Percentiles rank a stretch among this genome's conserved stretches.
phyloP scores from a whole-genome alignment of 2,113 vertebrate species.

The Paraplagusia blochii region DNA sequence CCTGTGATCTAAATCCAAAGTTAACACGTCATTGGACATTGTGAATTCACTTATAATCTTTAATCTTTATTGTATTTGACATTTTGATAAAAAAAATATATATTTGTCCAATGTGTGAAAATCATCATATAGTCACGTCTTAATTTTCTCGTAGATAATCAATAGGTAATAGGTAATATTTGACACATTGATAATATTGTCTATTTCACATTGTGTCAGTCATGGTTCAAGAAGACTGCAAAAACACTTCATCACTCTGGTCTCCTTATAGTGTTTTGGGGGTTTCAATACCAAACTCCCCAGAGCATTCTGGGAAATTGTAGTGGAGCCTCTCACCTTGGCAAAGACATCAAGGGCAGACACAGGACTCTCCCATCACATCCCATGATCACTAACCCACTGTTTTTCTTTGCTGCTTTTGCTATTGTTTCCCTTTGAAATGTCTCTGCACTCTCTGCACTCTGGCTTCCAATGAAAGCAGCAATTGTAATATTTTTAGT shows the following conservation, averaged over 20 bases:
- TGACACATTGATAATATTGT: not conserved
- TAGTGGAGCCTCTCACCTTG: slow-evolving; percentile 67
- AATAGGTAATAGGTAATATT: too few relatives aligned
- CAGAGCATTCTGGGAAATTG: slow-evolving; percentile 66
- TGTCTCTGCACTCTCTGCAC: slow-evolving; percentile 58
- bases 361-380: slow-evolving; percentile 56
- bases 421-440: slow-evolving; percentile 68
- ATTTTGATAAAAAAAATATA: not conserved
- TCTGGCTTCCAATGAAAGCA: slow-evolving; percentile 76
- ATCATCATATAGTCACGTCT: too few relatives aligned
- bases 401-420: slow-evolving; percentile 64
- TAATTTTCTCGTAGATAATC: too few relatives aligned
- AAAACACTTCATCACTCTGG: slow-evolving; percentile 1
- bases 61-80: not conserved
- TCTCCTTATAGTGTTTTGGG: slow-evolving; percentile 4
- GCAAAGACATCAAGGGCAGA: slow-evolving; percentile 67
- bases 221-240: slow-evolving; percentile 1
- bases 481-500: slow-evolving; percentile 78
- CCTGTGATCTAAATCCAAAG: too few relatives aligned
- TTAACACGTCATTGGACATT: too few relatives aligned
- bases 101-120: too few relatives aligned
- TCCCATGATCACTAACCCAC: slow-evolving; percentile 64
- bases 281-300: slow-evolving; percentile 52
- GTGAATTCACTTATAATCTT: not conserved
- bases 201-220: not conserved